Evolutionary conservation across 2,113 vertebrate species (phyloP).

Genomic region (Phyllostomus hastatus): DNA sequence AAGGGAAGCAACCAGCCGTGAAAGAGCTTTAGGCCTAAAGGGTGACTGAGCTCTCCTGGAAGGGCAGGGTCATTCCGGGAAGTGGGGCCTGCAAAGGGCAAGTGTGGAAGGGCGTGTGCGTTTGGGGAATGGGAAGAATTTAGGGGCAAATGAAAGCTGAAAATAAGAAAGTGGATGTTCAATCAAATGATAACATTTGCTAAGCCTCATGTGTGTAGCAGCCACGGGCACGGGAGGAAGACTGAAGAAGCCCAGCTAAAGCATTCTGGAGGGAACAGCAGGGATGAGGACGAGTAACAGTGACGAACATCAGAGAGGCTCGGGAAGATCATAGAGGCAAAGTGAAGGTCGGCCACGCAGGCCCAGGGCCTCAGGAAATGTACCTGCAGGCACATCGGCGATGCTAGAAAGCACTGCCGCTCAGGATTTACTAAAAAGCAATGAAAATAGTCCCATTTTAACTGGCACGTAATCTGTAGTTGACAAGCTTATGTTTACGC

Average conservation of each 20-base stretch:
- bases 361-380: not conserved
- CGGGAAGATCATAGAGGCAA: not conserved
- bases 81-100: not conserved
- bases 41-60: not conserved
- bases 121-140: not conserved
- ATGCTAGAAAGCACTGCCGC: not conserved
- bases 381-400: not conserved
- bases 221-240: rapidly evolving
- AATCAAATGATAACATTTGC: not conserved
- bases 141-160: not conserved
- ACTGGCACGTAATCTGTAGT: not conserved
- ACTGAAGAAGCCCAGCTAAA: not conserved
- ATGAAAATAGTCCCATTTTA: constrained; percentile 26
- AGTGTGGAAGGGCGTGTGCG: not conserved
- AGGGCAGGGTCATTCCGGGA: not conserved
- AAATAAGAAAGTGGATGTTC: not conserved
- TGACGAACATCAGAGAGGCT: not conserved
- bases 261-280: not conserved
- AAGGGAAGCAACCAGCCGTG: not conserved
- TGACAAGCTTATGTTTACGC: constrained; percentile 8
- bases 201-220: too few relatives aligned
- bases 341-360: not conserved
- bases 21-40: not conserved
- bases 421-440: not conserved
- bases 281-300: not conserved